Base-by-base conservation (phyloP, 2,888 invertebrate species). In the Philaethria dido region DNA sequence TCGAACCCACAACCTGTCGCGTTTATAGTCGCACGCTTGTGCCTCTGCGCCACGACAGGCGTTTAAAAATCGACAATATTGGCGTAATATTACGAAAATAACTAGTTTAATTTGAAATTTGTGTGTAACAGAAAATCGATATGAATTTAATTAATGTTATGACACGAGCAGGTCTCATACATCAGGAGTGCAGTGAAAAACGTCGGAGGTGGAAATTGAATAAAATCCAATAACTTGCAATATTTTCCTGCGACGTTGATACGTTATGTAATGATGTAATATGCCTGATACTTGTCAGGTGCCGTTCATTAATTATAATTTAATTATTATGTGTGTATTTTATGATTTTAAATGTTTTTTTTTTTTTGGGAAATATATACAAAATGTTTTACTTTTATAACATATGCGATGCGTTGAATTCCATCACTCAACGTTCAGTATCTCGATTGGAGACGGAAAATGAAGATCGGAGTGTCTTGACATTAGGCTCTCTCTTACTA, bases 161-260 rank as follows among this genome's bases (percentile, higher is more conserved):
- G 63, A 29, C 54, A 20, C n/a, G 33, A 54, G 29, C 60, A 45
- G 18, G 45, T 60, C 60, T 47, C 47, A 33, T 60, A 60, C 59
- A 47, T 60, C 60, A 45, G 18, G 29, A 47, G 29, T 60, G 25
- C 60, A 60, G 18, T 60, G 44, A 45, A 60, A 60, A 60, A 60
- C 44, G 45, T 60, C 29, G 45, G 45, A 29, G 44, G 45, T 16
- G 45, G 33, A 60, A 60, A 60, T 60, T 45, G 45, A 60, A 33
- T 60, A 60, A 60, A 60, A 60, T 60, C 29, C 60, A 60, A 60
- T 60, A 45, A 45, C 45, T 29, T 44, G 45, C 45, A 18, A 33
- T 44, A 45, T 33, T 47, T 60, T 29, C 29, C n/a, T 55, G 39
- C n/a, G 14, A 36, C 55, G 20, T 16, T n/a, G 14, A 50, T 25